Evolutionary conservation across 2,113 vertebrate species (phyloP).

Genomic region (Sinocyclocheilus grahami): DNA sequence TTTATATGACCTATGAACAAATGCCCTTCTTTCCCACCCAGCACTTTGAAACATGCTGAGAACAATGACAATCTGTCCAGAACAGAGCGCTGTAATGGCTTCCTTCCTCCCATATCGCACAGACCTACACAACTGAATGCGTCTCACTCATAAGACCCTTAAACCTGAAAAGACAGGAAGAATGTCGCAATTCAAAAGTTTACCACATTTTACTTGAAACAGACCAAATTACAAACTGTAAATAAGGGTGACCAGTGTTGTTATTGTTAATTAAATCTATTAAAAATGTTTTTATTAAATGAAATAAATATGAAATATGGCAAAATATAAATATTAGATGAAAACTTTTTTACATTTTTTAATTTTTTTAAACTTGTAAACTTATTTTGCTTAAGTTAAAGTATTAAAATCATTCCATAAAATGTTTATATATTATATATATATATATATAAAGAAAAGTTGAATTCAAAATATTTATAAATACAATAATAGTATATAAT

Average conservation of each 20-base stretch:
- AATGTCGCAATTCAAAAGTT: background rate
- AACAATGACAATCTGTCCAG: slow-evolving; percentile 19
- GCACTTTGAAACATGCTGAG: background rate
- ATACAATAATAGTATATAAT: background rate
- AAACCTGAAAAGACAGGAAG: background rate
- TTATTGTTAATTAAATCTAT: background rate
- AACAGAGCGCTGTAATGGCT: background rate
- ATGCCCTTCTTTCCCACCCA: slow-evolving; percentile 4
- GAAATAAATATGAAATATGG: background rate
- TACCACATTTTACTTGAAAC: background rate
- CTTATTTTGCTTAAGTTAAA: background rate
- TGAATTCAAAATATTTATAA: background rate
- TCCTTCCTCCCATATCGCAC: slow-evolving; percentile 7
- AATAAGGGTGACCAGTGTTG: background rate
- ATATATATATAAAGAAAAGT: background rate
- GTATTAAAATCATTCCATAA: background rate
- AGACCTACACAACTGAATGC: background rate
- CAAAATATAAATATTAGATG: background rate
- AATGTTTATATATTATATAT: too few species aligned
- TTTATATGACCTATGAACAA: background rate
- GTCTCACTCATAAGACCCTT: background rate
- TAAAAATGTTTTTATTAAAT: background rate
- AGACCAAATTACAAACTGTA: background rate
- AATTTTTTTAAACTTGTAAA: too few species aligned
- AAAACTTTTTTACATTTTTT: too few species aligned